These are phyloP conservation scores for Syrmaticus mikado DNA, from an alignment of 2,113 vertebrate genomes.

Conservation along the genomic window DNA sequence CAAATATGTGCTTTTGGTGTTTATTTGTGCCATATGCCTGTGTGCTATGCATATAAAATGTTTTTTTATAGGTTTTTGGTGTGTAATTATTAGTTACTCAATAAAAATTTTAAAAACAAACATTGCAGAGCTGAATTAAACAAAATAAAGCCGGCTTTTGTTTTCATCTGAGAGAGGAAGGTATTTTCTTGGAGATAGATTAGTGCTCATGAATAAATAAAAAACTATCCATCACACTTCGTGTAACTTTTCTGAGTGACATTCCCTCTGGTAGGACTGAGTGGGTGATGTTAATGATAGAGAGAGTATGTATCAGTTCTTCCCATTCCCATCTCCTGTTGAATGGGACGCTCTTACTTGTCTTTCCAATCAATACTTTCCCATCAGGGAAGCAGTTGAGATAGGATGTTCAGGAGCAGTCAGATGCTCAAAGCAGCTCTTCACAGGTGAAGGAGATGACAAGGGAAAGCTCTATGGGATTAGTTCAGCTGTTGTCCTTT, in stretches of 20 bases:
- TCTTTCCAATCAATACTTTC: background rate
- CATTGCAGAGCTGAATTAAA: background rate
- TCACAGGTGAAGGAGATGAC: background rate
- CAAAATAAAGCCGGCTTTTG: background rate
- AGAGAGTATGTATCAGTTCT: background rate
- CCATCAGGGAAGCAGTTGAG: background rate
- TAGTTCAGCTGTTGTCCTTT: background rate
- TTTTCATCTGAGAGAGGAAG: background rate
- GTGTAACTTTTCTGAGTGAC: background rate
- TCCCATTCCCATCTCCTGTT: background rate
- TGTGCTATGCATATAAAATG: background rate
- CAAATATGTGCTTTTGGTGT: background rate
- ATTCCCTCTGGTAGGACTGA: background rate
- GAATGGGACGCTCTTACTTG: background rate
- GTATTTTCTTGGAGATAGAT: background rate
- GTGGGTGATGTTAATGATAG: background rate
- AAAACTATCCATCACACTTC: background rate
- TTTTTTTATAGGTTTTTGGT: background rate
- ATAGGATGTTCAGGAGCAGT: background rate
- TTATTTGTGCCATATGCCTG: background rate
- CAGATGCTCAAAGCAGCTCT: background rate
- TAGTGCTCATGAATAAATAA: background rate
- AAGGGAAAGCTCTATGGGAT: background rate
- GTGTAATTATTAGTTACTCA: background rate
- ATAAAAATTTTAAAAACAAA: background rate